Base-by-base conservation (phyloP, 2,888 invertebrate species). In the Dilophus febrilis region DNA sequence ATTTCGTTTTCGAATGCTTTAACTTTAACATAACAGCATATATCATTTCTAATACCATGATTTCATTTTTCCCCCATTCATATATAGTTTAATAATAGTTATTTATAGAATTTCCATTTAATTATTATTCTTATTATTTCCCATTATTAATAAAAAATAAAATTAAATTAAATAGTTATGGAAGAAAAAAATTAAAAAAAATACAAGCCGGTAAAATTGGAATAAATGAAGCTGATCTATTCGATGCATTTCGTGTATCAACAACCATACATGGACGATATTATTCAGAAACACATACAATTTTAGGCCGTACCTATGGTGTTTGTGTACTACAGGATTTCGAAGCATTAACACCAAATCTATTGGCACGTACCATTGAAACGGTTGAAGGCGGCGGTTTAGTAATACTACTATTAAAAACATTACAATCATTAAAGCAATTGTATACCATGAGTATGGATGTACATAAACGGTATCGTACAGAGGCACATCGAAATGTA, bases 371-470 rank as follows among this genome's bases (percentile, higher is more conserved):
- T 40, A 95, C 97, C 0, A 74, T 99, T 47, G 98, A 98, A 69
- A 99, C 98, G 0, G 91, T 98, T 1, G 92, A 95, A 66, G 98
- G 97, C 17, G 91, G 91, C 40, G 90, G 90, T n/a, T 68, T 97
- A 0, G 74, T 98, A 40, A 77, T 95, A 37, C 69, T 99, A 44
- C 67, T 99, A 7, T 66, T 98, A 12, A 78, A 84, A 54, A 75
- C 82, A 1, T 71, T 98, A 54, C 71, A 74, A 41, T 95, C 95
- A 0, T 65, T 99, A 18, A 79, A 88, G 54, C 95, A 98, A 58
- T 68, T 99, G 4, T 97, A 87, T 57, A 85, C 95, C 0, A 82
- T 98, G 71, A 80, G 81, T 46, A 99, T 99, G 98, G 98, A 98
- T 68, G 94, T 98, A 2, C 98, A 98, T 67, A 77, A 87, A 46